Evolutionary conservation across 2,797 vertebrate species (phyloP), one percentile per base, ranked within the genome.

Genomic region (Micrastur ruficollis): DNA sequence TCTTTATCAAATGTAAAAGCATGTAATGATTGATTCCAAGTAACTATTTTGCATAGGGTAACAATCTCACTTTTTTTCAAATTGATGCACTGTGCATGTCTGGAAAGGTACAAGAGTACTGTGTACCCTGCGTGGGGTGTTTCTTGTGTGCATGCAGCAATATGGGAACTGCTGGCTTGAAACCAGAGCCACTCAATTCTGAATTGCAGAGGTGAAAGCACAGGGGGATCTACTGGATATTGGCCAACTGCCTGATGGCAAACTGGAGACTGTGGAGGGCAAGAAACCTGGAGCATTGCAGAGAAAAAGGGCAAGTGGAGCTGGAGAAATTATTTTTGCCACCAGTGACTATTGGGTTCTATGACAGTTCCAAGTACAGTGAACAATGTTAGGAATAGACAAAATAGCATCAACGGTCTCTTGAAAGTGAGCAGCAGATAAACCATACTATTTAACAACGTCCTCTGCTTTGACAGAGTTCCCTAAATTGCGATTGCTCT

Each of bases 41-140:
- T 95, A 95, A 95, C 93, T 44, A 66, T 10, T 44, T 67, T 34
- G 49, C 61, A 27, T 10, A 46, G 49, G 16, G 29, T 63, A 67
- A 66, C 4, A 18, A 4, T 52, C 23, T 86, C 12, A 7, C 26
- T 1, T 56, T 89, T 12, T 31, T 85, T 63, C 20, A 26, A 73
- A 34, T 1, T 22, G 14, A 32, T 76, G 32, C 11, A 11, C 8
- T 8, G 12, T 8, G 38, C 4, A 1, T 40, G 9, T 17, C 21
- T 62, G 40, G 23, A 47, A 71, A 76, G 13, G 14, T 38, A 14
- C 26, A 4, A 4, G 44, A 46, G 8, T 26, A 13, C 23, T 29
- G 5, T 12, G 3, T 36, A 9, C 20, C 42, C 25, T 72, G 38
- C 4, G 1, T 10, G 13, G 36, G 8, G 0, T 47, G 12, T 44